Evolutionary conservation across 2,797 vertebrate species (phyloP), one percentile per base, ranked within the genome.

Genomic region (Anabas testudineus): DNA sequence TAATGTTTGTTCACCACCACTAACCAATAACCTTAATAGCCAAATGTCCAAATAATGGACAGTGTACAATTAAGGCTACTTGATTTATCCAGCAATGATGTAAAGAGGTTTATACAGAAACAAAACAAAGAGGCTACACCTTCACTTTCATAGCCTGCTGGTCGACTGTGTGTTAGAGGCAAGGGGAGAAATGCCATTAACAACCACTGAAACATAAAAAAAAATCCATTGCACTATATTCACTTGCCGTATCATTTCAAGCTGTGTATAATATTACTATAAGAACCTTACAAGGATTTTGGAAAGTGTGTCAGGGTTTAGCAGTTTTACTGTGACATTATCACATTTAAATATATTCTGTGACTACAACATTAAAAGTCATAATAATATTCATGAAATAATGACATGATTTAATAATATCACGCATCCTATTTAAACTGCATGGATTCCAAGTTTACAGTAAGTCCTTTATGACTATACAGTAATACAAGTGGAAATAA

Each of bases 221-320:
- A 61, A 45, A 64, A 26, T 52, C 55, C 51, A 53, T n/a, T n/a
- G 16, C 34, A 39, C n/a, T 1, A 46, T 71, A 28, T 62, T 69
- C 72, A 67, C 49, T 69, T 42, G 45, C 36, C 69, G 22, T 16
- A n/a, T 67, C 48, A 64, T 63, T 76, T 72, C 28, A 71, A 53
- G 63, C 60, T 58, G 54, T 16, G 19, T 26, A 34, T 62, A 54
- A 78, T 67, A 62, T 71, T 70, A 67, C 59, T 62, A 26, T 69
- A 80, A 78, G 66, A 84, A 76, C 67, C 60, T 71, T 63, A 82
- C 54, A 63, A 52, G 71, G 60, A 79, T 48, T 74, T 36, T 67
- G 71, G 18, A 37, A 41, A 65, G 74, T 18, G 67, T 82, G 59
- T 75, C 53, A 70, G 64, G 56, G 56, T 67, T 80, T 61, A 70